Evolutionary conservation across 2,113 vertebrate species (phyloP).

Genomic region (Symphodus melops): DNA sequence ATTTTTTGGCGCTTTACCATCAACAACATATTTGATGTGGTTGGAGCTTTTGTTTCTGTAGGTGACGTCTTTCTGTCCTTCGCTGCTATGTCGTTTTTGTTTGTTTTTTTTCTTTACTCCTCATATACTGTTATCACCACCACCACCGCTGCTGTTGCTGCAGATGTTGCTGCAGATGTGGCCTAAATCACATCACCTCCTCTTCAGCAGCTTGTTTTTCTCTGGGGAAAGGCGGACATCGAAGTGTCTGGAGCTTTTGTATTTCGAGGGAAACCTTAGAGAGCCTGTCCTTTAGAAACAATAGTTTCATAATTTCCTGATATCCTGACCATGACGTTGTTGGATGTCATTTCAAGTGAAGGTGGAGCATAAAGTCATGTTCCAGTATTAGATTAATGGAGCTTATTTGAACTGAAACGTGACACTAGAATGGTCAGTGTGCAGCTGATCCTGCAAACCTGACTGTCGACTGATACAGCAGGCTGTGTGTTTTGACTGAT

Average conservation of each 20-base stretch:
- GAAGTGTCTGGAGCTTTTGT: background rate
- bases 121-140: background rate
- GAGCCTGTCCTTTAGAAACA: background rate
- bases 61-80: background rate
- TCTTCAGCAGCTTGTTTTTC: constrained; percentile 10
- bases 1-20: too few species aligned
- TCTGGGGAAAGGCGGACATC: background rate
- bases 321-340: too few species aligned
- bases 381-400: background rate
- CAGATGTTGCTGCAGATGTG: background rate
- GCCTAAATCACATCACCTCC: background rate
- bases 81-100: background rate
- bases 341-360: constrained; percentile 15
- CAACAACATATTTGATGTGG: background rate
- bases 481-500: constrained; percentile 53
- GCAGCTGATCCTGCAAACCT: constrained; percentile 20
- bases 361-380: background rate
- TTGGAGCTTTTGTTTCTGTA: background rate
- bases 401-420: constrained; percentile 27
- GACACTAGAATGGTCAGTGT: constrained; percentile 11
- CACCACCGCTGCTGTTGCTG: background rate
- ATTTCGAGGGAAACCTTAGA: background rate
- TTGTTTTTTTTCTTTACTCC: background rate
- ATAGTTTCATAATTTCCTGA: background rate
- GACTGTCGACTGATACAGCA: constrained; percentile 37